A percentile compares a stretch with the other conserved stretches of the same genome.
phyloP scores from a whole-genome alignment of 2,113 vertebrate genomes.

The Microcebus griseorufus region DNA sequence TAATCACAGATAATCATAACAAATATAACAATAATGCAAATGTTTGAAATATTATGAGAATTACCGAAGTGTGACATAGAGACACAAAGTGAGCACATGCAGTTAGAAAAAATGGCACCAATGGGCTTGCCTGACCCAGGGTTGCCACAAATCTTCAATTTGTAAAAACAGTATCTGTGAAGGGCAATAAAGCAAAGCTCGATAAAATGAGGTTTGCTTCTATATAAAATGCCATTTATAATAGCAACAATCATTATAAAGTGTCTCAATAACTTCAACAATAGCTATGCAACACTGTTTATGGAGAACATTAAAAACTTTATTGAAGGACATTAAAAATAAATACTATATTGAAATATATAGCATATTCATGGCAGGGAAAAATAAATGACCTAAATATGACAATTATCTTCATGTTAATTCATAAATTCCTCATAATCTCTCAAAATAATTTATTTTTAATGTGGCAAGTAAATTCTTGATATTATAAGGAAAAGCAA shows the following conservation, averaged over 20 bases:
- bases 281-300: not conserved
- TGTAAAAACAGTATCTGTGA: not conserved
- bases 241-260: not conserved
- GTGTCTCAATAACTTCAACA: not conserved
- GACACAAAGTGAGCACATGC: not conserved
- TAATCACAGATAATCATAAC: not conserved
- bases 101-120: not conserved
- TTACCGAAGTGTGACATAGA: not conserved
- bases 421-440: not conserved
- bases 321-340: not conserved
- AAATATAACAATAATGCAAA: not conserved
- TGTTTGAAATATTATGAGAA: not conserved
- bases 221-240: not conserved
- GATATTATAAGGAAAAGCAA: not conserved
- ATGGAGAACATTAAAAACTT: slow-evolving; percentile 29
- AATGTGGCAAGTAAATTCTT: not conserved
- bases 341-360: not conserved
- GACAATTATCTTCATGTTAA: not conserved
- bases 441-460: not conserved
- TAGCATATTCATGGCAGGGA: not conserved
- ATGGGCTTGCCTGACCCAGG: not conserved
- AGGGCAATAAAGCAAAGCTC: not conserved
- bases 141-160: not conserved
- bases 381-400: not conserved
- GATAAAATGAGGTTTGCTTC: not conserved